These are phyloP conservation scores for Axea sp. DNA, from an alignment of 2,888 invertebrate genomes.

Conservation along the genomic window DNA sequence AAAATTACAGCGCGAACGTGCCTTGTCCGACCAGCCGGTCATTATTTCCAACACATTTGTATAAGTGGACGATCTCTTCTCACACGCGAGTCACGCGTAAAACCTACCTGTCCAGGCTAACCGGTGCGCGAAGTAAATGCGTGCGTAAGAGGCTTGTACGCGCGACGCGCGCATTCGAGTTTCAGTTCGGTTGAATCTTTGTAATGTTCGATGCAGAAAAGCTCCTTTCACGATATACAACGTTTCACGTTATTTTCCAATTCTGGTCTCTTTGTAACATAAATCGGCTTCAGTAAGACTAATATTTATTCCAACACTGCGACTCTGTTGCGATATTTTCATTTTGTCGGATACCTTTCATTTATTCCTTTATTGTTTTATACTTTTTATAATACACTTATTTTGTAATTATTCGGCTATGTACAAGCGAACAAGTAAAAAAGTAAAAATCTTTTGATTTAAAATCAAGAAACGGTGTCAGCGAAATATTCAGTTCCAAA, in stretches of 20 bases:
- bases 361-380: no score
- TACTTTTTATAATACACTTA: no score
- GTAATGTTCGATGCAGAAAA: slow-evolving; percentile 27
- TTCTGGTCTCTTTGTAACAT: slow-evolving; percentile 1
- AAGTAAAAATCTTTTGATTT: no score
- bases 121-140: slow-evolving; percentile 35
- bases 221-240: slow-evolving; percentile 7
- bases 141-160: slow-evolving; percentile 34
- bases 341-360: no score
- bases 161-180: slow-evolving; percentile 30
- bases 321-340: no score
- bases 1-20: slow-evolving; percentile 70
- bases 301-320: no score
- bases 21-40: slow-evolving; percentile 56
- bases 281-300: no score
- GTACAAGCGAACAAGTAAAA: no score
- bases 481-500: no score
- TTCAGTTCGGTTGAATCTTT: slow-evolving; percentile 30
- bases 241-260: slow-evolving; percentile 5
- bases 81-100: slow-evolving; percentile 66
- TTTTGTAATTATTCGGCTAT: no score
- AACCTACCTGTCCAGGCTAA: slow-evolving; percentile 51
- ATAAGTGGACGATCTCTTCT: slow-evolving; percentile 65
- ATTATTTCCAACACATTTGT: slow-evolving; percentile 58
- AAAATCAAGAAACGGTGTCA: no score